Conservation (phyloP, 2,888 invertebrate genomes). For the Schizaphis graminum region DNA sequence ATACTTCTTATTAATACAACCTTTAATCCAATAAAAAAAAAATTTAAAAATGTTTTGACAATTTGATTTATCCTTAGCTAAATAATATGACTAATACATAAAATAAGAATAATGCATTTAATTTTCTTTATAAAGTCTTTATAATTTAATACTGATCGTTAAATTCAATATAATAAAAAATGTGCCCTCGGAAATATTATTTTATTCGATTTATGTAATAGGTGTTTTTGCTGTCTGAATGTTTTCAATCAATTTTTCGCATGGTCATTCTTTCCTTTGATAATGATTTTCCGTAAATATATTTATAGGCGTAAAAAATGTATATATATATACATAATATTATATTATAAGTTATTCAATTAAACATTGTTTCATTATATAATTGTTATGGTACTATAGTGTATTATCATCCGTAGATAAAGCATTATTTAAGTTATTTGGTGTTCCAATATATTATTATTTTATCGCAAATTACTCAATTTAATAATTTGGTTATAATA, state of each 20-base stretch:
- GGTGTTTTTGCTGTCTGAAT: not conserved
- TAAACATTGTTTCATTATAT: not conserved
- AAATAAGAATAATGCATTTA: not conserved
- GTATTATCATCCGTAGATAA: not conserved
- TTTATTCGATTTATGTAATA: not conserved
- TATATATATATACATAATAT: not conserved
- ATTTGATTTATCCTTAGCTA: not conserved
- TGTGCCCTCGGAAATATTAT: constrained; percentile 3
- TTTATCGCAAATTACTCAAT: not conserved
- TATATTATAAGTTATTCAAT: not conserved
- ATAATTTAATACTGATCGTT: not conserved
- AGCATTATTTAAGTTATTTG: not conserved
- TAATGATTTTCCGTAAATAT: not conserved
- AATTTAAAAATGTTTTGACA: not conserved
- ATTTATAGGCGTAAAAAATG: not conserved
- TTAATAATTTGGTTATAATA: not conserved
- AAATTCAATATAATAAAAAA: constrained; percentile 7
- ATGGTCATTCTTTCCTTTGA: constrained; percentile 5
- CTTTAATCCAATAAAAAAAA: not conserved
- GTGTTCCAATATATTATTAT: not conserved
- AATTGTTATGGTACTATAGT: not conserved
- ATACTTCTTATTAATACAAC: not conserved
- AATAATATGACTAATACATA: not conserved
- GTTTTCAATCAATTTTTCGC: not conserved
- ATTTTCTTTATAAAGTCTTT: not conserved